Conservation (phyloP, 2,888 invertebrate species). For the Drosophila niveifrons region DNA sequence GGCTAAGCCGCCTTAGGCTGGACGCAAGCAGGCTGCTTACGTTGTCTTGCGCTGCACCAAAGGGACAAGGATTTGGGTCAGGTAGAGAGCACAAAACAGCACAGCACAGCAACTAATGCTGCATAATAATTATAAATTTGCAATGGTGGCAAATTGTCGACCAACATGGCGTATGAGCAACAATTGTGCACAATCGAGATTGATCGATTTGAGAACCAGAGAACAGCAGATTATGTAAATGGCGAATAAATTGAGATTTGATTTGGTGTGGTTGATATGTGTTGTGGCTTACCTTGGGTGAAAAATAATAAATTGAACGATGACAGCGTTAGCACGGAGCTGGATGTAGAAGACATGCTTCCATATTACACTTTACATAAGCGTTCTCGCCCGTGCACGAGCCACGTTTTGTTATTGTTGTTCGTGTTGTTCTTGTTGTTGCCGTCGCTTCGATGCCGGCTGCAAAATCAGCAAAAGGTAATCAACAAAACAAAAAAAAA, state of each 20-base stretch:
- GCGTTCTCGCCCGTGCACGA: slow-evolving; percentile 47
- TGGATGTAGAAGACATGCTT: slow-evolving; percentile 85
- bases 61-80: background rate
- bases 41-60: background rate
- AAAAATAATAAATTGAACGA: slow-evolving; percentile 86
- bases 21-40: background rate
- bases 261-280: background rate
- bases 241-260: background rate
- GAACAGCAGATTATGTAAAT: background rate
- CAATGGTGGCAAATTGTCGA: background rate
- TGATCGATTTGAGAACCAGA: background rate
- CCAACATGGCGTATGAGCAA: background rate
- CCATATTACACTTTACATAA: slow-evolving; percentile 84
- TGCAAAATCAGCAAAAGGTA: slow-evolving; percentile 43
- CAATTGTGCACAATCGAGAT: background rate
- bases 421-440: background rate
- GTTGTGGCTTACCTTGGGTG: slow-evolving; percentile 84
- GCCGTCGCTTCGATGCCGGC: slow-evolving; percentile 43
- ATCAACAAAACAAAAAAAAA: background rate
- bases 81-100: background rate
- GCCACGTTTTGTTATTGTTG: background rate
- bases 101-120: background rate
- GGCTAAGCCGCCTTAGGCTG: slow-evolving; percentile 3
- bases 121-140: slow-evolving; percentile 2
- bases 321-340: slow-evolving; percentile 85